Conservation (phyloP, 2,113 vertebrate species). For the Cyanoderma ruficeps region DNA sequence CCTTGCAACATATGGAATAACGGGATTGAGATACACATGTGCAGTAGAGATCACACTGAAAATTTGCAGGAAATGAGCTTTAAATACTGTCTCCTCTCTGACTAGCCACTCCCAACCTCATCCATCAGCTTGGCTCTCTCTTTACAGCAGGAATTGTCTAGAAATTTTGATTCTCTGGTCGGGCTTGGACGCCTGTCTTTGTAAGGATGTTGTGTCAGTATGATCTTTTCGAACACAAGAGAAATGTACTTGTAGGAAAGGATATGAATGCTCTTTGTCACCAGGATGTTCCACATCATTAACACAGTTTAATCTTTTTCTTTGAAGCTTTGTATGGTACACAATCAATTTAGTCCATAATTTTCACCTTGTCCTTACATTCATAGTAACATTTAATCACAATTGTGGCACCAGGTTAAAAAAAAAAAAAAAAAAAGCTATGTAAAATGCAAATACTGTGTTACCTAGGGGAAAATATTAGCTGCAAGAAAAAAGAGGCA, state of each 20-base stretch:
- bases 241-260: not conserved
- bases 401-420: not conserved
- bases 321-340: conserved; percentile 27
- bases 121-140: not conserved
- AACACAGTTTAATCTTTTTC: not conserved
- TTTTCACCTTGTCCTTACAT: not conserved
- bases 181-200: not conserved
- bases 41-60: not conserved
- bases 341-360: not conserved
- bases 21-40: not conserved
- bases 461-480: not conserved
- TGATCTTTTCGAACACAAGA: not conserved
- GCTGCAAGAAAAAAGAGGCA: not conserved
- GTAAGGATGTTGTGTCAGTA: not conserved
- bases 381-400: not conserved
- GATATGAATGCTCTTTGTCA: not conserved
- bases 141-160: not conserved
- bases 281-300: conserved; percentile 1
- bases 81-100: not conserved
- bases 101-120: not conserved
- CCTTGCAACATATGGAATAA: not conserved
- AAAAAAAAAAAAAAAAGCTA: not conserved
- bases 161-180: not conserved
- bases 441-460: not conserved
- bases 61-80: not conserved